Evolutionary conservation across 2,113 vertebrate genomes (phyloP).

Genomic region (Morone saxatilis): DNA sequence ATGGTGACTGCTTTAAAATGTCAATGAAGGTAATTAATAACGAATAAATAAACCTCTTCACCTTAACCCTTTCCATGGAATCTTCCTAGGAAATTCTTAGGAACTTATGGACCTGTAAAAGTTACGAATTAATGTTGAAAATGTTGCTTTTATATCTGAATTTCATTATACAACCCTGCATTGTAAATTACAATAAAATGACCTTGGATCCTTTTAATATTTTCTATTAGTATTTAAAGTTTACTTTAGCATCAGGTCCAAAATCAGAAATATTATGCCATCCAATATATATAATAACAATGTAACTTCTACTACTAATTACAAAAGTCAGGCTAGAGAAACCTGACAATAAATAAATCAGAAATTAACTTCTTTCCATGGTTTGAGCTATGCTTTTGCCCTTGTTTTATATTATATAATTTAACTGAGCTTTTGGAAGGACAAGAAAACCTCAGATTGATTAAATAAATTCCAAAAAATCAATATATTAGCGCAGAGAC

Average conservation of each 20-base stretch:
- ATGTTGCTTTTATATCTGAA: background rate
- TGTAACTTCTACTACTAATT: no score
- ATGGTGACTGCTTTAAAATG: background rate
- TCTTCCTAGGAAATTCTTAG: background rate
- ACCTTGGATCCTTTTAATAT: no score
- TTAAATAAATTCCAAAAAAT: background rate
- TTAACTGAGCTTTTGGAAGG: background rate
- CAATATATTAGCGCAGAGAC: background rate
- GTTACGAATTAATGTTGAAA: background rate
- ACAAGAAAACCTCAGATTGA: background rate
- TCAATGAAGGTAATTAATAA: background rate
- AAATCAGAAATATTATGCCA: no score
- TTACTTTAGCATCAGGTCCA: no score
- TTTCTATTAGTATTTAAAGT: no score
- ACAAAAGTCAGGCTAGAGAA: background rate
- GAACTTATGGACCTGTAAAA: background rate
- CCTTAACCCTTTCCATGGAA: background rate
- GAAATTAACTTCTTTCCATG: background rate
- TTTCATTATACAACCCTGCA: no score
- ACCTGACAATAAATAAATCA: background rate
- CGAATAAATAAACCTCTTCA: background rate
- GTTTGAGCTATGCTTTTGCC: background rate
- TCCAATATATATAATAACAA: background rate
- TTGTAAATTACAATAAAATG: no score
- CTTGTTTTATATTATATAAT: background rate